phyloP scores from a whole-genome alignment of 2,797 vertebrate genomes.

The Cossypha niveicapilla region DNA sequence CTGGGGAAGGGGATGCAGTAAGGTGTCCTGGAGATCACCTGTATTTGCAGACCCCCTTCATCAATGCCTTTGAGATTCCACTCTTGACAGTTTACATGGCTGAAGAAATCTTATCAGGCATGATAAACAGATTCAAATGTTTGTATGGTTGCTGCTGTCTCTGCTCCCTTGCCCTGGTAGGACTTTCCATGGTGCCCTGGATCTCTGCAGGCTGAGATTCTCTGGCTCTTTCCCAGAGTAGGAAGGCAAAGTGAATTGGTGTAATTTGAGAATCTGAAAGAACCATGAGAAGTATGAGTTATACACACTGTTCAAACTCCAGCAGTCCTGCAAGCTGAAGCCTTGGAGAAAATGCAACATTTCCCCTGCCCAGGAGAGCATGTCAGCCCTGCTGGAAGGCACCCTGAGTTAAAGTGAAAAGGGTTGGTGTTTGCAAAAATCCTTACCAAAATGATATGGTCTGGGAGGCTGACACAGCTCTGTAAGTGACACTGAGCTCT shows the following conservation, averaged over 20 bases:
- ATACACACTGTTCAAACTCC: not conserved
- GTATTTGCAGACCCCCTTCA: not conserved
- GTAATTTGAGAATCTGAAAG: not conserved
- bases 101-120: not conserved
- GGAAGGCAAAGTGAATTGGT: not conserved
- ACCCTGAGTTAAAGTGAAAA: not conserved
- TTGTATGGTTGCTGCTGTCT: not conserved
- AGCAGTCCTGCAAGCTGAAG: not conserved
- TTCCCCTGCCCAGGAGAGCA: not conserved
- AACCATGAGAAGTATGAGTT: not conserved
- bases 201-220: not conserved
- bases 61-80: not conserved
- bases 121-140: not conserved
- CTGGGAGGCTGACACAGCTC: not conserved
- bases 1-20: rapidly evolving
- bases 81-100: not conserved
- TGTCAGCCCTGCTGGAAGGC: not conserved
- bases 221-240: not conserved
- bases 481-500: not conserved
- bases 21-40: not conserved
- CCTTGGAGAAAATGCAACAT: not conserved
- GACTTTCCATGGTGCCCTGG: not conserved
- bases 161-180: not conserved
- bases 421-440: not conserved
- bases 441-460: not conserved